Evolutionary conservation across 1,140 invertebrate genomes (phyloP).

Genomic region (Ceratitis capitata): DNA sequence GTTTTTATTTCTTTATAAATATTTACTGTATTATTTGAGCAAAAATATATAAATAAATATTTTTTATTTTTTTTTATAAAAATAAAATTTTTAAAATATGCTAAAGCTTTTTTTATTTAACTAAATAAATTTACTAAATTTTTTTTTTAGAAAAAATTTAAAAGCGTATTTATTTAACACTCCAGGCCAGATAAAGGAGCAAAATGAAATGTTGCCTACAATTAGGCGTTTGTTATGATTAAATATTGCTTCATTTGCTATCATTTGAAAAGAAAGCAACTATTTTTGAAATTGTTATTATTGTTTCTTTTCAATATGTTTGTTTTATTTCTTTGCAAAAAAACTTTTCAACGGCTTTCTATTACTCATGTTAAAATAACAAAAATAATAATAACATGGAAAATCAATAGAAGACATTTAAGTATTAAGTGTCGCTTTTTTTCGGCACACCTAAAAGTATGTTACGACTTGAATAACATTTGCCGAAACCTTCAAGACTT

Average conservation of each 20-base stretch:
- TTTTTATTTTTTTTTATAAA: neutral
- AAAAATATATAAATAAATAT: neutral
- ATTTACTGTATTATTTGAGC: neutral
- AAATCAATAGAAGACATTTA: neutral
- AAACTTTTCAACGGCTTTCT: too few species aligned
- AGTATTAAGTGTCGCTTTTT: neutral
- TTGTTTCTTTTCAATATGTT: neutral
- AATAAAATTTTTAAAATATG: too few species aligned
- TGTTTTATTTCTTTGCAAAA: neutral
- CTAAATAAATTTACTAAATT: too few species aligned
- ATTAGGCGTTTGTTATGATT: too few species aligned
- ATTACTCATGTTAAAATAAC: neutral
- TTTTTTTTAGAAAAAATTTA: too few species aligned
- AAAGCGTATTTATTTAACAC: too few species aligned
- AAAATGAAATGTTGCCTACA: too few species aligned
- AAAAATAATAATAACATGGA: neutral
- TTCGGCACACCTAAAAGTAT: neutral
- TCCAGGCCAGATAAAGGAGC: too few species aligned
- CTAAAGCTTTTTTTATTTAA: too few species aligned
- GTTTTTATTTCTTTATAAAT: neutral
- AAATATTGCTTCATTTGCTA: too few species aligned
- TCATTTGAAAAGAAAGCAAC: too few species aligned
- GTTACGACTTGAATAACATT: neutral
- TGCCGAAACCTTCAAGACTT: neutral
- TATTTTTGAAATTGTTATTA: too few species aligned